phyloP scores from a whole-genome alignment of 2,113 vertebrate species.

The Gymnogyps californianus region DNA sequence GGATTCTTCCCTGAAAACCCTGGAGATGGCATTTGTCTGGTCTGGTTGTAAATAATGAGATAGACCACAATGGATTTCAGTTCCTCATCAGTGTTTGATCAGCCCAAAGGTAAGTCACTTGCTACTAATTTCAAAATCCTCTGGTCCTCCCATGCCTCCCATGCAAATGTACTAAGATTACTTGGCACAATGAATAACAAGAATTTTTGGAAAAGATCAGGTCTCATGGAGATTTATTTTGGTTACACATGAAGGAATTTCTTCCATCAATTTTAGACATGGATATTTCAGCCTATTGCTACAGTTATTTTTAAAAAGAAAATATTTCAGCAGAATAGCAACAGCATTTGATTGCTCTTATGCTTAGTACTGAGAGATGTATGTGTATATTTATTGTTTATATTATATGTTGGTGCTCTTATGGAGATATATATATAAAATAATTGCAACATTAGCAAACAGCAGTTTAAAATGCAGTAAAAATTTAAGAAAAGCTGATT shows the following conservation, averaged over 20 bases:
- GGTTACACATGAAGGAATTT: not conserved
- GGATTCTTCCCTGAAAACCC: conserved; percentile 26
- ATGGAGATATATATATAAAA: not conserved
- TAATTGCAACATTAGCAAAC: not conserved
- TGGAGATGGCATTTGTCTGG: conserved; percentile 24
- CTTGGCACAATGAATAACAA: not conserved
- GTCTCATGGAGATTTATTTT: not conserved
- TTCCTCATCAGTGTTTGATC: conserved; percentile 83
- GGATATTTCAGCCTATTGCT: not conserved
- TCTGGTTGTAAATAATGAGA: conserved; percentile 48
- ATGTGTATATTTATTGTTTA: not conserved
- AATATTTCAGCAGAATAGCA: not conserved
- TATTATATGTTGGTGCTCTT: not conserved
- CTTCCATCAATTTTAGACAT: not conserved
- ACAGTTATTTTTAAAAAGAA: not conserved
- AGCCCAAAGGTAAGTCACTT: conserved; percentile 82
- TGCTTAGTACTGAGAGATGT: not conserved
- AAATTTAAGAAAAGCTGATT: not conserved
- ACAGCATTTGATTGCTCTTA: not conserved
- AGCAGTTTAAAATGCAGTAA: not conserved
- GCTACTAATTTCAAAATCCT: conserved; percentile 7
- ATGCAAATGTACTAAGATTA: not conserved
- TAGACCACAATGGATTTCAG: conserved; percentile 84
- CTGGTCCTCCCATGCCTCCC: not conserved
- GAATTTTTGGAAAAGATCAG: not conserved